Evolutionary conservation across 2,888 invertebrate species (phyloP).

Genomic region (Melieria omissa): DNA sequence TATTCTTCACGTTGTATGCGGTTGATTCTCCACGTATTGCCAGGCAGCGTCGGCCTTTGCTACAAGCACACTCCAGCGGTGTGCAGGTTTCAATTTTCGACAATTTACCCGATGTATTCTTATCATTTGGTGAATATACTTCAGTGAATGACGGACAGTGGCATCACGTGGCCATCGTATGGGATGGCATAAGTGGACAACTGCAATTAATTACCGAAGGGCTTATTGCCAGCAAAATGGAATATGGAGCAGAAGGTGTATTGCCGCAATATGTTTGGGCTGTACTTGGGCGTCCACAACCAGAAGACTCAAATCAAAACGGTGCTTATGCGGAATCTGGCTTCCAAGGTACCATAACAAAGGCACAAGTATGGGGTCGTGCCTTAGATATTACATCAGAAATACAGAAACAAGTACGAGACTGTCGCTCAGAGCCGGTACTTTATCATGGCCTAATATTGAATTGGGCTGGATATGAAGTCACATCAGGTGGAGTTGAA

Average conservation of each 20-base stretch:
- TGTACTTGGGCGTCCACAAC: slow-evolving; percentile 88
- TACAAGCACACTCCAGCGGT: slow-evolving; percentile 94
- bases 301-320: slow-evolving; percentile 71
- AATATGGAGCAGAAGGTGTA: slow-evolving; percentile 86
- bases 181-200: slow-evolving; percentile 91
- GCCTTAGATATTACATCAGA: slow-evolving; percentile 91
- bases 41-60: slow-evolving; percentile 79
- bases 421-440: slow-evolving; percentile 92
- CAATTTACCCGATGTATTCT: slow-evolving; percentile 87
- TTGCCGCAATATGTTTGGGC: slow-evolving; percentile 91
- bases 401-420: slow-evolving; percentile 92
- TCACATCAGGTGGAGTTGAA: slow-evolving; percentile 88
- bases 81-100: slow-evolving; percentile 90
- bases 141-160: slow-evolving; percentile 96
- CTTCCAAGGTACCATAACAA: slow-evolving; percentile 95
- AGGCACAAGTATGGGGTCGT: slow-evolving; percentile 94
- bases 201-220: slow-evolving; percentile 95
- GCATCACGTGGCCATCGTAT: slow-evolving; percentile 96
- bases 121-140: slow-evolving; percentile 90
- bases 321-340: slow-evolving; percentile 85
- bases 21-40: slow-evolving; percentile 86
- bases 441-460: slow-evolving; percentile 85
- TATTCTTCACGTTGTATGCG: slow-evolving; percentile 92
- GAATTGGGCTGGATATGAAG: slow-evolving; percentile 95
- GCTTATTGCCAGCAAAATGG: slow-evolving; percentile 90